Evolutionary conservation across 2,888 invertebrate genomes (phyloP).

Genomic region (Eremobia ochroleuca): DNA sequence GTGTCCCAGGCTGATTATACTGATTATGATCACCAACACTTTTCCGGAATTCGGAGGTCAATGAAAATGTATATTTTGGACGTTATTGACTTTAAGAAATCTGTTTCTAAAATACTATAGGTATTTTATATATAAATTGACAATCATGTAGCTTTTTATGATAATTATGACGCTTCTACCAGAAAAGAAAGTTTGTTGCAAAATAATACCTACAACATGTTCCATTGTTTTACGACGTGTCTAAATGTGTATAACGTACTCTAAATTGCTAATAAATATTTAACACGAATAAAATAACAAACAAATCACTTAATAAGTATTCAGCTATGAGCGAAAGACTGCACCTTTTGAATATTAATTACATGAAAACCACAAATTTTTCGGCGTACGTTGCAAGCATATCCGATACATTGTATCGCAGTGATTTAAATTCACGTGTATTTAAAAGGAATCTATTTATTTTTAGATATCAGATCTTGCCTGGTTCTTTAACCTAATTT

Average conservation of each 20-base stretch:
- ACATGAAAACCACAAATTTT: slow-evolving; percentile 44
- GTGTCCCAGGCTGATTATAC: no score
- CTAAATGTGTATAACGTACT: slow-evolving; percentile 41
- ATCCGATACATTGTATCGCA: slow-evolving; percentile 20
- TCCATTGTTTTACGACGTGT: slow-evolving; percentile 35
- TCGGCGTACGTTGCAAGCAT: slow-evolving; percentile 36
- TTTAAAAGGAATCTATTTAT: slow-evolving; percentile 24
- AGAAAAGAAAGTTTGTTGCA: slow-evolving; percentile 6
- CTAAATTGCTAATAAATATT: slow-evolving; percentile 56
- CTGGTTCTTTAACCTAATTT: slow-evolving; percentile 12
- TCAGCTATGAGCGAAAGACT: slow-evolving; percentile 52
- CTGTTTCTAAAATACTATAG: background rate
- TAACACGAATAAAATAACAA: slow-evolving; percentile 41
- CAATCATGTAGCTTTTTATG: background rate
- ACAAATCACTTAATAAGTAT: slow-evolving; percentile 54
- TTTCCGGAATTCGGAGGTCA: background rate
- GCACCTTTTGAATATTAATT: slow-evolving; percentile 51
- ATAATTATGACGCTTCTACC: background rate
- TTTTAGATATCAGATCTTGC: slow-evolving; percentile 20
- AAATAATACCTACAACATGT: background rate
- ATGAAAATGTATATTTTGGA: background rate
- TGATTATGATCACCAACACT: background rate
- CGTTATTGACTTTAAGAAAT: background rate
- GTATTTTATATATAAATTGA: no score
- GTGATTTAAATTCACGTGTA: background rate